Percentiles rank a stretch among this genome's conserved stretches.
phyloP scores from a whole-genome alignment of 2,113 vertebrate genomes.

The Orycteropus afer region DNA sequence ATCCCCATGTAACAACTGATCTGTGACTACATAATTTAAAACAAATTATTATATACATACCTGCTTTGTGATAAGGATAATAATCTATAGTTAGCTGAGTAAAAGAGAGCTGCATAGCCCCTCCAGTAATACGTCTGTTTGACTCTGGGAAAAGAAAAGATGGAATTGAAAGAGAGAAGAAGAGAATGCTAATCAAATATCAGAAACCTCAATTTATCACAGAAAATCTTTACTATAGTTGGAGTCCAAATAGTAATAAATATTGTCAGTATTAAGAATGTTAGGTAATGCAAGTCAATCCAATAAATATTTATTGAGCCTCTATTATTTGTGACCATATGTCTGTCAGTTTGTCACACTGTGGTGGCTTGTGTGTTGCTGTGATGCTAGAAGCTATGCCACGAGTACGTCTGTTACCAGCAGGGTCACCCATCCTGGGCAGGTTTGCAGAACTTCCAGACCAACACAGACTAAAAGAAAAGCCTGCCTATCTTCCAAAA shows the following conservation, averaged over 20 bases:
- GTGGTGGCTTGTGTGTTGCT: not conserved
- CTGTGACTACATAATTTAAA: not conserved
- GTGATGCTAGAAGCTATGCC: not conserved
- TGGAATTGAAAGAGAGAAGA: not conserved
- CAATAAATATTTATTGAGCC: not conserved
- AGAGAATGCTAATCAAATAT: slow-evolving; percentile 36
- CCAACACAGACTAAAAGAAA: not conserved
- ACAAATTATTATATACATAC: slow-evolving; percentile 82
- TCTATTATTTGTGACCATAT: not conserved
- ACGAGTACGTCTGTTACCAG: too few relatives aligned
- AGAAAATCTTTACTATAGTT: not conserved
- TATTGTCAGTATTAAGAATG: not conserved
- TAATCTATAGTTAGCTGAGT: slow-evolving; percentile 96
- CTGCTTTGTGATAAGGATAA: slow-evolving; percentile 98
- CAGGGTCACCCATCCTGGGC: not conserved
- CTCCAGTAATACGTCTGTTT: slow-evolving; percentile 93
- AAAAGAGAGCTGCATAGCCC: slow-evolving; percentile 98
- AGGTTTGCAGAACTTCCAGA: not conserved
- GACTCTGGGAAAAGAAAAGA: slow-evolving; percentile 85
- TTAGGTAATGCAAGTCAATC: slow-evolving; percentile 22
- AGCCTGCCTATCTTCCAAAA: not conserved
- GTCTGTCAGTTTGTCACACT: not conserved
- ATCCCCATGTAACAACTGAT: not conserved
- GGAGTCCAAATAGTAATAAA: not conserved
- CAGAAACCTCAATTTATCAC: slow-evolving; percentile 1